These are phyloP conservation scores for Scaptodrosophila lebanonensis DNA, from an alignment of 1,140 invertebrate species.

Conservation along the genomic window DNA sequence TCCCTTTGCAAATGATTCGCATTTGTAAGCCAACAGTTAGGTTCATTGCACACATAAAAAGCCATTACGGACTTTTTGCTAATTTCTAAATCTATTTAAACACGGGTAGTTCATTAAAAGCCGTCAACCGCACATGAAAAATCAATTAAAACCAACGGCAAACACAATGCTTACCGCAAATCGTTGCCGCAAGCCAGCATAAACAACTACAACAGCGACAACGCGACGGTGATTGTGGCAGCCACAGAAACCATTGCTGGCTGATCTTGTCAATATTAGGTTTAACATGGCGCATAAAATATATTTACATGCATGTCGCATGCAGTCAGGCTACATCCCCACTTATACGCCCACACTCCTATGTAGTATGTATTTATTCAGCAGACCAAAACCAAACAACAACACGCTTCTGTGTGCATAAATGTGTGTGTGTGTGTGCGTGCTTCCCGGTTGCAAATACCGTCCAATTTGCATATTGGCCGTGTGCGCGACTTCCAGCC, in stretches of 20 bases:
- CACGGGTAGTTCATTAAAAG: slow-evolving; percentile 49
- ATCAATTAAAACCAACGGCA: slow-evolving; percentile 58
- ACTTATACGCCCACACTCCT: no score
- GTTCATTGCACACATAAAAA: no score
- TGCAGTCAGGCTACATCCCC: no score
- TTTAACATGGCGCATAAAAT: slow-evolving; percentile 24
- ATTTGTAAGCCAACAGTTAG: no score
- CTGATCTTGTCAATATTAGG: slow-evolving; percentile 46
- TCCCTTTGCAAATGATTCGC: no score
- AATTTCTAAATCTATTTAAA: slow-evolving; percentile 24
- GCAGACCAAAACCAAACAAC: no score
- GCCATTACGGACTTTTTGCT: slow-evolving; percentile 4
- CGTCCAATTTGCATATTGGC: no score
- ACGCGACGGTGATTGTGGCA: slow-evolving; percentile 13
- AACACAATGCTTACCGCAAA: slow-evolving; percentile 65
- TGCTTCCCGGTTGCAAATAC: no score
- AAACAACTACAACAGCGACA: slow-evolving; percentile 22
- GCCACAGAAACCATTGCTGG: slow-evolving; percentile 1
- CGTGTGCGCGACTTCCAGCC: no score
- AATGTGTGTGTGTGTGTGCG: no score
- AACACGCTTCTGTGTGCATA: no score
- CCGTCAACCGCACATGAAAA: slow-evolving; percentile 49
- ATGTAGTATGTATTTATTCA: no score
- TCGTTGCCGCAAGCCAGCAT: slow-evolving; percentile 47
- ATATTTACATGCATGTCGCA: slow-evolving; percentile 23